phyloP scores from a whole-genome alignment of 2,888 invertebrate species.

The Pegoplata infirma region DNA sequence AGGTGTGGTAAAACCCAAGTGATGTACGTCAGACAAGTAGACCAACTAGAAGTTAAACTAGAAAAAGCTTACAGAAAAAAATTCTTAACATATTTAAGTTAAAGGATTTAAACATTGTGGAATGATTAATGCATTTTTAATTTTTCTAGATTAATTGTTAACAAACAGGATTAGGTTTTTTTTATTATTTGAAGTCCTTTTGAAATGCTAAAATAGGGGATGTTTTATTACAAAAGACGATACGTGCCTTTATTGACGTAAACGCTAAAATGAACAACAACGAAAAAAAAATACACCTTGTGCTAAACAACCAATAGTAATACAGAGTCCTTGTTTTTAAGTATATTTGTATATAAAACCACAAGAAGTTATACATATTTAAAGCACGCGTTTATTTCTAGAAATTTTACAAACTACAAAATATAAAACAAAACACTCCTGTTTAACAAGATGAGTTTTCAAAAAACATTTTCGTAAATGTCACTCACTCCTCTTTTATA shows the following conservation, averaged over 20 bases:
- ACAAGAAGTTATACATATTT: neutral
- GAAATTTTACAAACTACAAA: neutral
- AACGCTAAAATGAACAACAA: no score
- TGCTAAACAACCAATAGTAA: constrained; percentile 8
- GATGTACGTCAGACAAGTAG: neutral
- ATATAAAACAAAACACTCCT: neutral
- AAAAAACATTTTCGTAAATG: constrained; percentile 3
- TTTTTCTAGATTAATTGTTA: constrained; percentile 41
- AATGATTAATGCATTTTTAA: constrained; percentile 33
- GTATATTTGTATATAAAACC: neutral
- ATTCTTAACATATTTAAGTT: neutral
- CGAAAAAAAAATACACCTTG: constrained; percentile 34
- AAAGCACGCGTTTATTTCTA: neutral
- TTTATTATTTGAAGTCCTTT: neutral
- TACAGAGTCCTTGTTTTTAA: constrained; percentile 19
- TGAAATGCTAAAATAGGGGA: constrained; percentile 16
- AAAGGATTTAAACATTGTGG: neutral
- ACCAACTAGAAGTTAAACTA: neutral
- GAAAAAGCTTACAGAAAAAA: neutral
- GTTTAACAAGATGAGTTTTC: neutral
- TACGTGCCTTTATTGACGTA: constrained; percentile 24
- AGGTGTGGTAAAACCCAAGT: neutral
- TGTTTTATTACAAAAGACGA: constrained; percentile 5
- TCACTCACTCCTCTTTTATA: constrained; percentile 36
- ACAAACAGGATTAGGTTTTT: constrained; percentile 31